These are phyloP conservation scores for Plodia interpunctella DNA, from an alignment of 1,140 invertebrate species.

Conservation along the genomic window DNA sequence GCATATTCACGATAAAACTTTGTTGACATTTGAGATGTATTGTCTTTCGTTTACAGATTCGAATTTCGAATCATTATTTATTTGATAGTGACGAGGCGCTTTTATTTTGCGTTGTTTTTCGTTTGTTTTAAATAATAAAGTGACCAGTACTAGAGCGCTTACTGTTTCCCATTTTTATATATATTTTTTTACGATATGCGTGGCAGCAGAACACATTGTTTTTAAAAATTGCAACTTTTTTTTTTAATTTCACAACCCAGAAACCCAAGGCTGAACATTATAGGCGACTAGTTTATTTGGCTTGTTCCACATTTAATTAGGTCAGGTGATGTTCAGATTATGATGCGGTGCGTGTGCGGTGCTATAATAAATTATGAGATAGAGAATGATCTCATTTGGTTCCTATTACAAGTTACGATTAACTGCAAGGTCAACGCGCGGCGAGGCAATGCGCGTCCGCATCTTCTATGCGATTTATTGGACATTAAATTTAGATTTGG, in stretches of 20 bases:
- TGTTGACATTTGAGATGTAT: conserved; percentile 1
- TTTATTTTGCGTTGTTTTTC: not conserved
- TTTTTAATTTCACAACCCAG: not conserved
- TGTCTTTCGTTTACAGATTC: not conserved
- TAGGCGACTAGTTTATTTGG: not conserved
- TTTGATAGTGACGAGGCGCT: not conserved
- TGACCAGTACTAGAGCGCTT: not conserved
- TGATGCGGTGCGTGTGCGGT: not conserved
- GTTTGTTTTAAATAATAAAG: not conserved
- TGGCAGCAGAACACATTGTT: too few species aligned
- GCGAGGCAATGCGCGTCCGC: too few species aligned
- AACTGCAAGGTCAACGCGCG: not conserved
- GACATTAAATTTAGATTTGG: too few species aligned
- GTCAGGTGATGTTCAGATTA: conserved; percentile 5
- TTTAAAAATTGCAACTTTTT: not conserved
- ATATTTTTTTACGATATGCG: too few species aligned
- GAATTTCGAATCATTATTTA: not conserved
- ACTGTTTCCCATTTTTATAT: too few species aligned
- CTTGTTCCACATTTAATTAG: not conserved
- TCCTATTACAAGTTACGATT: not conserved
- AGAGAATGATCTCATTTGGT: conserved; percentile 1
- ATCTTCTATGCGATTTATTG: too few species aligned
- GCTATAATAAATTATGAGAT: not conserved
- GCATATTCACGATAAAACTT: conserved; percentile 1
- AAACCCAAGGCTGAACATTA: not conserved